Evolutionary conservation across 2,888 invertebrate species (phyloP), one percentile per base, ranked within the genome.

Genomic region (Ypsolopha scabrella): DNA sequence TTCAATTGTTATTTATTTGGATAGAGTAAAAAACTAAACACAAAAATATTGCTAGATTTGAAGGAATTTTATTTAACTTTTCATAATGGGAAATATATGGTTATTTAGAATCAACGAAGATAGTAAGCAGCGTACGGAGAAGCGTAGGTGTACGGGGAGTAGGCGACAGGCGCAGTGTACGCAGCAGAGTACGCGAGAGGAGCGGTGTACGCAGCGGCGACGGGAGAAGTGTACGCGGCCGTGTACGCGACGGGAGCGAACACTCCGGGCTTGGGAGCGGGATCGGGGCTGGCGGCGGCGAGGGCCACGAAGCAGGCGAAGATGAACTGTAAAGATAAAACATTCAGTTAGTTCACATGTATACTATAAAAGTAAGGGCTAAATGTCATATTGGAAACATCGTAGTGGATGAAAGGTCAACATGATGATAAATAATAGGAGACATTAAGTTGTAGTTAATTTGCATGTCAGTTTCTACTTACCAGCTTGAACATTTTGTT

Each of bases 401-500:
- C n/a, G n/a, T n/a, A n/a, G n/a, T n/a, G n/a, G 24, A 24, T 24
- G 24, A 24, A 24, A 24, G 24, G n/a, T n/a, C n/a, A n/a, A n/a
- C n/a, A n/a, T n/a, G n/a, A n/a, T n/a, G n/a, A n/a, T n/a, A n/a
- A n/a, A n/a, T n/a, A n/a, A n/a, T n/a, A n/a, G n/a, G n/a, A n/a
- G n/a, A n/a, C n/a, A n/a, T 24, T 24, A 3, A 24, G 24, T 24
- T 24, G 2, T 24, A 24, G 4, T 24, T 24, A 3, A 24, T 24
- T 24, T 24, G 24, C 4, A 24, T 24, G 2, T 24, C 24, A 24
- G 4, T 24, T 24, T 24, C 24, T 54, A 75, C 85, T 85, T 54
- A 87, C 87, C 68, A 82, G 70, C 63, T 86, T 87, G 68, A 74
- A 80, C 83, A 83, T 85, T 63, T 65, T 78, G 66, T 55, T 50